Percentiles rank a stretch among this genome's conserved stretches.
phyloP scores from a whole-genome alignment of 2,888 invertebrate genomes.

The Xylota segnis region DNA sequence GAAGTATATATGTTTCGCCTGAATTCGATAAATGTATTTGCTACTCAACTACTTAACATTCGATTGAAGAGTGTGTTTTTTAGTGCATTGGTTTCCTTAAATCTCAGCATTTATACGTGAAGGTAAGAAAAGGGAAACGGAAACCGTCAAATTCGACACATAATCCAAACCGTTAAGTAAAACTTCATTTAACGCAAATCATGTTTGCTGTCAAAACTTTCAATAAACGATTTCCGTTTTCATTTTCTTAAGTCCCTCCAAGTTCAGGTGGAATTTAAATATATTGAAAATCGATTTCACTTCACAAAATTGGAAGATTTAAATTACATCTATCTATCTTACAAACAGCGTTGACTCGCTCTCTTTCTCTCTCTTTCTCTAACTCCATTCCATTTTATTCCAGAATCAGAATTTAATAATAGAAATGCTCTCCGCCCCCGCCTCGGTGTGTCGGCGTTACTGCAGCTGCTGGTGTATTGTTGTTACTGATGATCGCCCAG shows the following conservation, averaged over 20 bases:
- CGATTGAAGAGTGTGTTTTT: background rate
- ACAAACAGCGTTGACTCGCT: conserved; percentile 38
- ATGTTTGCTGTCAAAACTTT: background rate
- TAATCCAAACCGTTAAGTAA: background rate
- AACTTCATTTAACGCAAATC: background rate
- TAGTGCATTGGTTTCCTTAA: background rate
- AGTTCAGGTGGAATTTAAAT: conserved; percentile 18
- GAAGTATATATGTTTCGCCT: too few relatives aligned
- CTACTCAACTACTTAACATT: too few relatives aligned
- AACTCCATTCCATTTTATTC: conserved; percentile 32
- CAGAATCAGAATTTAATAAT: conserved; percentile 58
- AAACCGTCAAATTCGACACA: background rate
- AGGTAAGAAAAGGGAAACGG: background rate
- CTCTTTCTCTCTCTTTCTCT: background rate
- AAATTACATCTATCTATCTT: conserved; percentile 46
- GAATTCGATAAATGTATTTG: too few relatives aligned
- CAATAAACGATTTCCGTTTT: background rate
- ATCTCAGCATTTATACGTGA: background rate
- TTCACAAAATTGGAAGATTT: conserved; percentile 23
- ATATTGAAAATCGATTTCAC: conserved; percentile 29
- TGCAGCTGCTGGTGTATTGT: conserved; percentile 7
- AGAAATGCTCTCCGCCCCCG: conserved; percentile 59
- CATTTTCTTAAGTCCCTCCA: background rate
- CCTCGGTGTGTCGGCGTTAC: conserved; percentile 23
- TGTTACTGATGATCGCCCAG: conserved; percentile 48